These are phyloP conservation scores for Mactromeris polynyma DNA, from an alignment of 2,888 invertebrate species.

Conservation along the genomic window DNA sequence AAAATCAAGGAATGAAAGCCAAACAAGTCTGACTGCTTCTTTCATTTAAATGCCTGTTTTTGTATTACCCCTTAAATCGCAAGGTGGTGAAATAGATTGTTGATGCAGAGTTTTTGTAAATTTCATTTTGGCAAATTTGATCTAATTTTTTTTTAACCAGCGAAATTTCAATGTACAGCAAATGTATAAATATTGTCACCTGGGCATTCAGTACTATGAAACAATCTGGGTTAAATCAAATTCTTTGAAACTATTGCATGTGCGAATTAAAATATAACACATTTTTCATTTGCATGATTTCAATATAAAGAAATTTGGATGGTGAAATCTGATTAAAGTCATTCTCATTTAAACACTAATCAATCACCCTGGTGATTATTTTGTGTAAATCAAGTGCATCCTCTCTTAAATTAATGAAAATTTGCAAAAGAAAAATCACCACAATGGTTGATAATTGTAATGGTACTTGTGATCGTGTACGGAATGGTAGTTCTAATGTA, in stretches of 20 bases:
- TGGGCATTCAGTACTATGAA: not conserved
- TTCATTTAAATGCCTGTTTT: too few relatives aligned
- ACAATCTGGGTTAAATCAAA: not conserved
- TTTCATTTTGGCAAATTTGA: too few relatives aligned
- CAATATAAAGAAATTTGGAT: not conserved
- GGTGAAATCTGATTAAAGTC: constrained; percentile 6
- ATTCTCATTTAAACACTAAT: constrained; percentile 17
- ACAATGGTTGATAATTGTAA: not conserved
- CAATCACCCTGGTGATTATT: not conserved
- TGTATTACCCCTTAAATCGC: too few relatives aligned
- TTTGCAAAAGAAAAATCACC: not conserved
- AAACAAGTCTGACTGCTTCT: too few relatives aligned
- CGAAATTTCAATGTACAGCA: too few relatives aligned
- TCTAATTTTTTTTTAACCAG: too few relatives aligned
- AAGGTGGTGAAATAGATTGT: too few relatives aligned
- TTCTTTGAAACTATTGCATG: not conserved
- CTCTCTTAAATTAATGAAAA: constrained; percentile 11
- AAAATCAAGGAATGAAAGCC: too few relatives aligned
- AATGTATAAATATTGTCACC: not conserved
- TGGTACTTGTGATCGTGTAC: not conserved
- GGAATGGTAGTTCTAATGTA: not conserved
- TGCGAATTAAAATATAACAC: not conserved
- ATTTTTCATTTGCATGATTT: constrained; percentile 1
- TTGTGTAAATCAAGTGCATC: constrained; percentile 4
- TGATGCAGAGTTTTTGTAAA: too few relatives aligned